A percentile compares a stretch with the other conserved stretches of the same genome.
Conservation (phyloP, 2,113 vertebrate species). For the Oplegnathus fasciatus region DNA sequence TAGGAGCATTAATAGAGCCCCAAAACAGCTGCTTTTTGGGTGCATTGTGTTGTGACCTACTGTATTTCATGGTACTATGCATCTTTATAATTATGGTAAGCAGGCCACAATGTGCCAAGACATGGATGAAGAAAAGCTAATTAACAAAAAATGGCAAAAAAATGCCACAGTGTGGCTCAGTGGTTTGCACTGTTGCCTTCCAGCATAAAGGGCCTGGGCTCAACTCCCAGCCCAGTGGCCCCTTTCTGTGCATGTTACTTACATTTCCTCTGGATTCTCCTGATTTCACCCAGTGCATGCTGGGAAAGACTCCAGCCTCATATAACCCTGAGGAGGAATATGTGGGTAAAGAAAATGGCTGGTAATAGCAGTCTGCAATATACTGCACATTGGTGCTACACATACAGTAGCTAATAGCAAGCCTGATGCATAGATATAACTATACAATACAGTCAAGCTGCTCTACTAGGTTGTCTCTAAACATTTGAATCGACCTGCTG, state of each 20-base stretch:
- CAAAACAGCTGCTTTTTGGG: neutral
- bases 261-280: slow-evolving; percentile 21
- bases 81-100: slow-evolving; percentile 31
- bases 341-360: neutral
- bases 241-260: neutral
- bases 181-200: slow-evolving; percentile 21
- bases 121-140: slow-evolving; percentile 46
- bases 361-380: neutral
- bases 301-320: slow-evolving; percentile 16
- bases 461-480: neutral
- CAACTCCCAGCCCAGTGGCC: slow-evolving; percentile 1
- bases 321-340: neutral
- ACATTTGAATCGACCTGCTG: neutral
- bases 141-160: slow-evolving; percentile 48
- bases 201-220: slow-evolving; percentile 3
- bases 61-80: slow-evolving; percentile 17
- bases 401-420: neutral
- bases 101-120: slow-evolving; percentile 38
- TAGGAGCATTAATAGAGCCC: neutral
- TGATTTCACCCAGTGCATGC: slow-evolving; percentile 4
- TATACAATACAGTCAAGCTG: neutral
- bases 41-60: neutral
- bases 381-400: neutral
- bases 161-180: slow-evolving; percentile 33
- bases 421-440: neutral